Evolutionary conservation across 2,888 invertebrate genomes (phyloP), one percentile per base, ranked within the genome.

Genomic region (Muscina levida): DNA sequence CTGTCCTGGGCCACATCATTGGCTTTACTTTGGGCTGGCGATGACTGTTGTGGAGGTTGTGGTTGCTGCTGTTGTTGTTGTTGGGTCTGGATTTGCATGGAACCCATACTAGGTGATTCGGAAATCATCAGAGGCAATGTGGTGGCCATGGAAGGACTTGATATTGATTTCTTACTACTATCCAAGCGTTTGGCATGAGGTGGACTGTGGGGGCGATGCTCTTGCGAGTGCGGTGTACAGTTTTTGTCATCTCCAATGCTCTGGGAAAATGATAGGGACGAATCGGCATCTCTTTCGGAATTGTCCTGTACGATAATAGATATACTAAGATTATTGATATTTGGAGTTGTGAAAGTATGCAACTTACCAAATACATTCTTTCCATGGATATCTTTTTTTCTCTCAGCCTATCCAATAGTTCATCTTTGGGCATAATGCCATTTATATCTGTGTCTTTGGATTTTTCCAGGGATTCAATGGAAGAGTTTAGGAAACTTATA

Each of bases 401-500:
- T 83, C 92, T 92, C 73, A 96, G 89, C 83, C 92, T 91, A 72
- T 91, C 88, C 79, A 95, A 86, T 39, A 95, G 88, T 83, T 95
- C 95, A 83, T 94, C 88, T 84, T 89, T 89, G 42, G 88, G 87
- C 85, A 91, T 91, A 46, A 91, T 90, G 26, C 91, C 91, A 85
- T 91, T 91, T 77, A 91, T 89, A 82, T 91, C 91, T 1, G 83
- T 85, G 17, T 91, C 90, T 79, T 87, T 87, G 15, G 86, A 88
- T 89, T 92, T 90, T 86, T 93, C 84, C 93, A 90, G 85, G 87
- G 92, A 86, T 92, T 92, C 84, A 84, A 96, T 92, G 84, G 94
- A 94, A 81, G 94, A 94, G 83, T 94, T 94, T 42, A 96, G 87
- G 87, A 95, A 96, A 82, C 93, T 92, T 56, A 95, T 91, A 87